These are phyloP conservation scores for Oreochromis niloticus DNA, from an alignment of 2,113 vertebrate genomes.

Conservation along the genomic window DNA sequence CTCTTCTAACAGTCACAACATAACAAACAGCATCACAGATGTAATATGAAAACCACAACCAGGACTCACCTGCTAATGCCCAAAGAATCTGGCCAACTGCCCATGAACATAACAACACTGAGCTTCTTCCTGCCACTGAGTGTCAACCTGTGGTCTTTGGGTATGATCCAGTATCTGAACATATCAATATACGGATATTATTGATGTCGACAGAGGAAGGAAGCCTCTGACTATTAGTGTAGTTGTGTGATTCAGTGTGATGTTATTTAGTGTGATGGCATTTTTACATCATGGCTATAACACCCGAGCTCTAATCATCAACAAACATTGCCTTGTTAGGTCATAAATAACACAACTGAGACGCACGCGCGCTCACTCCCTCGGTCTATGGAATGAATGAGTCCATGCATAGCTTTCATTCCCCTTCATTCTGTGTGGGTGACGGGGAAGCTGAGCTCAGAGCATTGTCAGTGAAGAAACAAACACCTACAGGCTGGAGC, in stretches of 20 bases:
- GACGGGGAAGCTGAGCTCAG: constrained; percentile 24
- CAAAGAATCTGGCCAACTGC: constrained; percentile 27
- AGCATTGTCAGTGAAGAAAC: constrained; percentile 48
- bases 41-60: constrained; percentile 41
- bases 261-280: constrained; percentile 9
- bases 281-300: background rate
- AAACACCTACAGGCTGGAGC: constrained; percentile 57
- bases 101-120: constrained; percentile 12
- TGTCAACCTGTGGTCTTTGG: background rate
- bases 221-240: background rate
- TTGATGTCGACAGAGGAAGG: background rate
- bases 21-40: constrained; percentile 22
- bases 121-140: constrained; percentile 6
- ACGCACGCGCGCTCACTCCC: constrained; percentile 7
- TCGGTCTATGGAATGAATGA: constrained; percentile 40
- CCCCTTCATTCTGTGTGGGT: constrained; percentile 45
- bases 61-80: constrained; percentile 46
- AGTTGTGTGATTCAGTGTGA: constrained; percentile 13
- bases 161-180: background rate
- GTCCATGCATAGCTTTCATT: constrained; percentile 51
- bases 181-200: background rate
- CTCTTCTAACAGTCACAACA: constrained; percentile 27
- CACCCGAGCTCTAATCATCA: constrained; percentile 15
- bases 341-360: constrained; percentile 22
- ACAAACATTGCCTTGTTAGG: constrained; percentile 33